These are phyloP conservation scores for Phyllotis vaccarum DNA, from an alignment of 2,797 vertebrate genomes.

Conservation along the genomic window DNA sequence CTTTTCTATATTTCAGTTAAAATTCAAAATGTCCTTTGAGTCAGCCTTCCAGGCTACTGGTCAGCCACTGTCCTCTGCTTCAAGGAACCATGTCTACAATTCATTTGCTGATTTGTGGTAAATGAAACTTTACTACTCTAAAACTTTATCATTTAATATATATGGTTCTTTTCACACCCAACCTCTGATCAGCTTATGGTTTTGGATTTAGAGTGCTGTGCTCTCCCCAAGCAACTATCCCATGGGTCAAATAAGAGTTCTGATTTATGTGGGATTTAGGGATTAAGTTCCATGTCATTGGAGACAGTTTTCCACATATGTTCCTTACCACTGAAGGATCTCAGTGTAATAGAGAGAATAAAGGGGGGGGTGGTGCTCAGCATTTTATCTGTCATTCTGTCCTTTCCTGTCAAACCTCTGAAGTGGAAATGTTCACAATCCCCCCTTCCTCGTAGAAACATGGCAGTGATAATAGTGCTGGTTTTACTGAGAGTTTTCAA, in stretches of 20 bases:
- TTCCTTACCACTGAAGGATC: not conserved
- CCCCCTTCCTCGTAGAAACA: constrained; percentile 11
- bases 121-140: not conserved
- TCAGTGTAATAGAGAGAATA: not conserved
- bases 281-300: not conserved
- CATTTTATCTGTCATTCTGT: not conserved
- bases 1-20: not conserved
- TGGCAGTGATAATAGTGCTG: not conserved
- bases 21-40: not conserved
- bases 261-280: not conserved
- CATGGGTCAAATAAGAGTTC: not conserved
- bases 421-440: not conserved
- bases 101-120: not conserved
- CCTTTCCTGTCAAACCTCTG: not conserved
- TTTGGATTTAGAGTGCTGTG: not conserved
- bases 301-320: not conserved
- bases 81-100: not conserved
- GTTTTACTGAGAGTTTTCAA: not conserved
- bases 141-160: constrained; percentile 37
- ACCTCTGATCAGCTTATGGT: not conserved
- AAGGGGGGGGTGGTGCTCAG: not conserved
- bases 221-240: not conserved
- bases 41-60: not conserved
- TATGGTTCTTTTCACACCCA: not conserved
- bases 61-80: not conserved